These are phyloP conservation scores for Microtus ochrogaster DNA, from an alignment of 2,113 vertebrate genomes.

Conservation along the genomic window DNA sequence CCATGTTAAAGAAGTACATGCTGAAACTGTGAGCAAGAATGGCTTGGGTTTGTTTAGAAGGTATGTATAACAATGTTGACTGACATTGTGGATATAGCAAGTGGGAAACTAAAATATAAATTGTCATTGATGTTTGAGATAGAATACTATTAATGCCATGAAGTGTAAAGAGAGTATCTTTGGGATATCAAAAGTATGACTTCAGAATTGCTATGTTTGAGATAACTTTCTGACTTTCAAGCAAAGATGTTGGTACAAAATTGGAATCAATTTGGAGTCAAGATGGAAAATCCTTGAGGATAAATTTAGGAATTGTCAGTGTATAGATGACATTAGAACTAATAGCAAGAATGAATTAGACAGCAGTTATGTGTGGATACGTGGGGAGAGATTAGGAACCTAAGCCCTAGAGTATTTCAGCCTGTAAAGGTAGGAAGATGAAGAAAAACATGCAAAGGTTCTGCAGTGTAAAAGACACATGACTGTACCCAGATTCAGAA, in stretches of 20 bases:
- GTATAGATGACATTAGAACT: background rate
- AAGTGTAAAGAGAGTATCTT: background rate
- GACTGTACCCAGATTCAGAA: no score
- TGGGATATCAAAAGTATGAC: background rate
- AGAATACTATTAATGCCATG: background rate
- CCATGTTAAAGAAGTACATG: background rate
- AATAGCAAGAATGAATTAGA: background rate
- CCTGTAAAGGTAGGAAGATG: background rate
- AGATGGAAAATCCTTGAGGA: background rate
- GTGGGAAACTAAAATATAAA: background rate
- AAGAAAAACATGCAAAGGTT: background rate
- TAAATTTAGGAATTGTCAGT: background rate
- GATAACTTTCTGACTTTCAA: slow-evolving; percentile 8
- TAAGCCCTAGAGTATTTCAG: background rate
- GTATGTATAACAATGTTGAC: background rate
- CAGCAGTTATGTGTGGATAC: background rate
- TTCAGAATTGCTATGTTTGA: background rate
- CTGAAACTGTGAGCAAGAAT: background rate
- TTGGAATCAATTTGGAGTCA: background rate
- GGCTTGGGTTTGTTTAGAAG: background rate
- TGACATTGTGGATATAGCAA: background rate
- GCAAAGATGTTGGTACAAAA: background rate
- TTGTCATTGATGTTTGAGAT: background rate
- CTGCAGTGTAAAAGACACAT: background rate
- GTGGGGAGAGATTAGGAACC: background rate